Percentiles rank a stretch among this genome's conserved stretches.
These are phyloP conservation scores for Falco rusticolus DNA, from an alignment of 2,797 vertebrate genomes.

Conservation along the genomic window DNA sequence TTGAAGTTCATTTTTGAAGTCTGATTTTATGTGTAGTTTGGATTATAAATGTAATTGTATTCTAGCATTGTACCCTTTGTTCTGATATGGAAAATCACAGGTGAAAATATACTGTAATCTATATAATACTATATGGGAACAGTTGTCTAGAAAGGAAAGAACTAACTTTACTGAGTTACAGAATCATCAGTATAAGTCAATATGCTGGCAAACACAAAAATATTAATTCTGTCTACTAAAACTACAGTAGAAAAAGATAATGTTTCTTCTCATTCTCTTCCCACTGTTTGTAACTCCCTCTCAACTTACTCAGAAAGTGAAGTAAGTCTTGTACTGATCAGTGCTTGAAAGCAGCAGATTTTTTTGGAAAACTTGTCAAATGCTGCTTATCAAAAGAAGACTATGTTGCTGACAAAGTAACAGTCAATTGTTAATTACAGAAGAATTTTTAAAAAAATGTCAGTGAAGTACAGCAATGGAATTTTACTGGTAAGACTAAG, in stretches of 20 bases:
- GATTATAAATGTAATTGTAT: background rate
- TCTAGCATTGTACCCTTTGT: background rate
- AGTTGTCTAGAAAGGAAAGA: background rate
- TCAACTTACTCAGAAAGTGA: background rate
- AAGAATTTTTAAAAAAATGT: background rate
- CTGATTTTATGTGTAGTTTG: background rate
- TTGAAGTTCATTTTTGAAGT: background rate
- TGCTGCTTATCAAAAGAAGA: background rate
- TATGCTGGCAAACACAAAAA: background rate
- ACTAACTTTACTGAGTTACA: background rate
- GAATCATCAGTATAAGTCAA: background rate
- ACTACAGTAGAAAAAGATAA: background rate
- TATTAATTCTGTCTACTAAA: background rate
- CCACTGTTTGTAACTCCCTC: background rate
- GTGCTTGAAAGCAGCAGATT: background rate
- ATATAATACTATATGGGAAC: background rate
- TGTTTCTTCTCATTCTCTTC: background rate
- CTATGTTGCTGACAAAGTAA: background rate
- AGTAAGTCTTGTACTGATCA: background rate
- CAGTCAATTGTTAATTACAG: background rate
- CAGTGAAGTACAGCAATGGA: background rate
- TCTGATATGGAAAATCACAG: background rate
- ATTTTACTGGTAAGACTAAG: background rate
- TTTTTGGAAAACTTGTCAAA: background rate
- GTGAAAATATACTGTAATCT: background rate